Evolutionary conservation across 2,888 invertebrate species (phyloP).

Genomic region (Cerceris rybyensis): DNA sequence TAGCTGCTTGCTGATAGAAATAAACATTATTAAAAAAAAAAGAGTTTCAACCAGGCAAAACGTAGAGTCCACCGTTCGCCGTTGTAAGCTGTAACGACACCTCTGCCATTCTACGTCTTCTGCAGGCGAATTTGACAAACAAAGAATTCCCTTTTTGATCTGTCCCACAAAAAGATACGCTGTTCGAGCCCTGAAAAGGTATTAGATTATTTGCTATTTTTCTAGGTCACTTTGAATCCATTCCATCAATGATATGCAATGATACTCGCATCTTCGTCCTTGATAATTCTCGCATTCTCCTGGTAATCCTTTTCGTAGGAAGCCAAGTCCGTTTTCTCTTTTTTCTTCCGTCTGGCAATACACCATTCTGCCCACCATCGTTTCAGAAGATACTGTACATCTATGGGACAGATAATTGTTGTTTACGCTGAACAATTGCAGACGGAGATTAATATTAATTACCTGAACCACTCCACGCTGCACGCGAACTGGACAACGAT

Average conservation of each 20-base stretch:
- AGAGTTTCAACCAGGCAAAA: slow-evolving; percentile 80
- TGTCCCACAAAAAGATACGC: slow-evolving; percentile 83
- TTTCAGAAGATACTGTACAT: slow-evolving; percentile 40
- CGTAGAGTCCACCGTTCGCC: slow-evolving; percentile 81
- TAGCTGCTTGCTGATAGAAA: not conserved
- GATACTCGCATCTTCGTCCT: slow-evolving; percentile 55
- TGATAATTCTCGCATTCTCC: slow-evolving; percentile 40
- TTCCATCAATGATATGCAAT: not conserved
- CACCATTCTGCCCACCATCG: slow-evolving; percentile 49
- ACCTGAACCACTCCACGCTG: slow-evolving; percentile 16
- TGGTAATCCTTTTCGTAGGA: slow-evolving; percentile 6
- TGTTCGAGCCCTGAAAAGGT: slow-evolving; percentile 79
- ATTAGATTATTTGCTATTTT: not conserved
- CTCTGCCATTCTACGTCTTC: slow-evolving; percentile 83
- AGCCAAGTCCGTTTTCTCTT: not conserved
- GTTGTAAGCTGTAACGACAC: slow-evolving; percentile 83
- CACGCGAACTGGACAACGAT: not conserved
- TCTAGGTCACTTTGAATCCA: not conserved
- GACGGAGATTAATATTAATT: slow-evolving; percentile 6
- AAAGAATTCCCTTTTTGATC: slow-evolving; percentile 85
- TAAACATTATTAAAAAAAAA: slow-evolving; percentile 66
- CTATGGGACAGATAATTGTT: slow-evolving; percentile 18
- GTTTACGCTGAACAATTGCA: not conserved
- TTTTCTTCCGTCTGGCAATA: slow-evolving; percentile 17
- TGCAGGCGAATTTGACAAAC: slow-evolving; percentile 83